Percentiles rank a stretch among this genome's conserved stretches.
Conservation (phyloP, 2,888 invertebrate genomes). For the Iphiclides podalirius region DNA sequence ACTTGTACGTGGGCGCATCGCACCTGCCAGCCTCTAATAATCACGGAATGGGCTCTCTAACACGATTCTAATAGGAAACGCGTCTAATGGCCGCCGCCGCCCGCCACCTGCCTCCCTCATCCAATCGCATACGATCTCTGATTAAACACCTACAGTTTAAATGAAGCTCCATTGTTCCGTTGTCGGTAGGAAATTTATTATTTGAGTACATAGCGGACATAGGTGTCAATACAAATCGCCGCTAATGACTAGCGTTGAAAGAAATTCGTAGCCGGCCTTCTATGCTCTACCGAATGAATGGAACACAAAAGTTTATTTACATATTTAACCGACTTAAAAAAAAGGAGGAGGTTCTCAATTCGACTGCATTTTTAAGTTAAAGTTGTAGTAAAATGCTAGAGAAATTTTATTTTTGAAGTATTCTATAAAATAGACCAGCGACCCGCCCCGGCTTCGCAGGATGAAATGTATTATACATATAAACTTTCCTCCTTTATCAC, state of each 20-base stretch:
- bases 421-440: too few relatives aligned
- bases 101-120: conserved; percentile 36
- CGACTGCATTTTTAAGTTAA: too few relatives aligned
- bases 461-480: too few relatives aligned
- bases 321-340: too few relatives aligned
- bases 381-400: too few relatives aligned
- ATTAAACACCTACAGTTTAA: conserved; percentile 25
- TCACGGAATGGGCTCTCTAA: conserved; percentile 60
- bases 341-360: too few relatives aligned
- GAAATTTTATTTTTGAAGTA: too few relatives aligned
- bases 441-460: too few relatives aligned
- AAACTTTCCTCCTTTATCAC: too few relatives aligned
- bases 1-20: conserved; percentile 46
- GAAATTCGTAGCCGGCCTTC: not conserved
- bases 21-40: conserved; percentile 67
- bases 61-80: conserved; percentile 74
- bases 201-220: conserved; percentile 6
- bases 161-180: conserved; percentile 21
- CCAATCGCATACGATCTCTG: conserved; percentile 39
- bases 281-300: too few relatives aligned
- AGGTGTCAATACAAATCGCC: conserved; percentile 5
- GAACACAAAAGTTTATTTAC: too few relatives aligned
- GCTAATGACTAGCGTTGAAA: not conserved
- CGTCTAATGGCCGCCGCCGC: conserved; percentile 44
- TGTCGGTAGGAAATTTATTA: conserved; percentile 19